Evolutionary conservation across 2,888 invertebrate genomes (phyloP), one percentile per base, ranked within the genome.

Genomic region (Brenthis hecate): DNA sequence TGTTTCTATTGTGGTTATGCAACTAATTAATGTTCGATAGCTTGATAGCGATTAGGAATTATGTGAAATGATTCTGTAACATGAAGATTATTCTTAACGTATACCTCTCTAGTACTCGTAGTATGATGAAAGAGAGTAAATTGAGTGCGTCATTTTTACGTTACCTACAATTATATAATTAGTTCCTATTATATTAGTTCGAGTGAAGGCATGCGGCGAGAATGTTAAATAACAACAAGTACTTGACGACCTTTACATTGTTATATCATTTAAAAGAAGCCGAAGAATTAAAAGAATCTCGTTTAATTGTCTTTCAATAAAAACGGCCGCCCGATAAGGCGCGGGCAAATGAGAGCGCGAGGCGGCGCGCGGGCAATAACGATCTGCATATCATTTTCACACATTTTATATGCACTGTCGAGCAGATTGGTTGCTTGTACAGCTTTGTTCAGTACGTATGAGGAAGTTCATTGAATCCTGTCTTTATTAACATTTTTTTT

Each of bases 211-310:
- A 36, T 56, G 36, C 56, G 14, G 32, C 32, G 36, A 19, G 65
- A 65, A 56, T 56, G 36, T 28, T 48, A 65, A 65, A 28, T 55
- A 28, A 47, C 11, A 55, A 47, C 6, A 63, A 55, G 47, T 55
- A 48, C 62, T 54, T 19, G 56, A n/a, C 56, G 56, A 36, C 56
- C 64, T 64, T 64, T 56, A 64, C 16, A 36, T 56, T 65, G 64
- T 65, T 65, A 65, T 65, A 32, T 56, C 28, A 65, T 65, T 32
- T 16, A 43, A 50, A 56, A 56, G 56, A 43, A 56, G 56, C 50
- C 64, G 56, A 65, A 48, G 56, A 28, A 56, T 65, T 50, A n/a
- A 56, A n/a, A 36, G 56, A 65, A 56, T 65, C 56, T 23, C 50
- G 50, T 36, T 56, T 56, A 56, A 56, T 51, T 43, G 51, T 36